Percentiles rank a stretch among this genome's conserved stretches.
phyloP scores from a whole-genome alignment of 2,888 invertebrate species.

The Mesochorus sp. region DNA sequence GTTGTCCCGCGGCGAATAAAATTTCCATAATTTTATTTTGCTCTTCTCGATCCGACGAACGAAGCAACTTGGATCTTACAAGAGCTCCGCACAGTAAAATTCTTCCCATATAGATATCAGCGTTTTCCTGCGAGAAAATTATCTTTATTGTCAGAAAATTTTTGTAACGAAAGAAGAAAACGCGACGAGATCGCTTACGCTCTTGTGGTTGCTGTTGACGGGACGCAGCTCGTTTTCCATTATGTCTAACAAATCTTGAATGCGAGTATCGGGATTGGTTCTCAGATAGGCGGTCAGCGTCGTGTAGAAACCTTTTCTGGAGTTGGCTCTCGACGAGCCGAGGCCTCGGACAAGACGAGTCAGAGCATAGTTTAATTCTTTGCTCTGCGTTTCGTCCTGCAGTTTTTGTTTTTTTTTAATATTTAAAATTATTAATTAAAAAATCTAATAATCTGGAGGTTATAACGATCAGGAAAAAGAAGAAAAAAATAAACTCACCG shows the following conservation, averaged over 20 bases:
- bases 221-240: slow-evolving; percentile 87
- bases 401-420: slow-evolving; percentile 73
- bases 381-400: slow-evolving; percentile 83
- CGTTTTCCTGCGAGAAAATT: slow-evolving; percentile 88
- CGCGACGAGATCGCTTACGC: slow-evolving; percentile 83
- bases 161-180: slow-evolving; percentile 23
- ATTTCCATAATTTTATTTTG: slow-evolving; percentile 82
- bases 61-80: slow-evolving; percentile 86
- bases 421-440: neutral
- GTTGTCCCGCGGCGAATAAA: slow-evolving; percentile 84
- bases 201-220: slow-evolving; percentile 85
- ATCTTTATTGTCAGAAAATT: slow-evolving; percentile 67
- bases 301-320: slow-evolving; percentile 88
- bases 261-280: slow-evolving; percentile 82
- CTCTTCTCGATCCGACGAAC: slow-evolving; percentile 83
- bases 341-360: slow-evolving; percentile 88
- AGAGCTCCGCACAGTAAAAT: slow-evolving; percentile 88
- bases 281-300: slow-evolving; percentile 86
- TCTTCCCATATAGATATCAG: slow-evolving; percentile 88
- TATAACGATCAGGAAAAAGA: slow-evolving; percentile 57
- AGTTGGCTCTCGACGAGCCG: slow-evolving; percentile 86
- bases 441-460: slow-evolving; percentile 64
- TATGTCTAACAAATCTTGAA: slow-evolving; percentile 84
- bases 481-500: slow-evolving; percentile 76
- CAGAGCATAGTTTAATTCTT: slow-evolving; percentile 87